Evolutionary conservation across 1,140 invertebrate genomes (phyloP).

Genomic region (Hypsibius dujardini): DNA sequence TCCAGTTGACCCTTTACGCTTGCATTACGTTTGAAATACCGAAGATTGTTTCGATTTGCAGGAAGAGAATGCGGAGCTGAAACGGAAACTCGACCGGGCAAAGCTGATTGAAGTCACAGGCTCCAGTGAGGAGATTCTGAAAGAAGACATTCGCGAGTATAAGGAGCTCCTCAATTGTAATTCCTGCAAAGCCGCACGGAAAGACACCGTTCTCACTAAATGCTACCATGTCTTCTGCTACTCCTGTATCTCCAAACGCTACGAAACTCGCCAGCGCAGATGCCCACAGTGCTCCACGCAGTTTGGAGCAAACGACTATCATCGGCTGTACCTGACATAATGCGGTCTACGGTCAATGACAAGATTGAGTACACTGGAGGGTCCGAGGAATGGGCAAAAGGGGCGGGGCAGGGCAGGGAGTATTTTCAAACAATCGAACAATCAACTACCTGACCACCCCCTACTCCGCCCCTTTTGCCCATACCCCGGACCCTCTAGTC

Average conservation of each 20-base stretch:
- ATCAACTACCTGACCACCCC: no score
- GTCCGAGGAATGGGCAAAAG: no score
- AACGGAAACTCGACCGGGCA: constrained; percentile 80
- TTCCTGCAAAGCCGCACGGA: constrained; percentile 77
- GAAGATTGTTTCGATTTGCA: constrained; percentile 36
- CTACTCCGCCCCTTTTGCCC: no score
- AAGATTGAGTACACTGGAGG: no score
- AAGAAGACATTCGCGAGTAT: constrained; percentile 93
- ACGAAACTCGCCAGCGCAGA: constrained; percentile 87
- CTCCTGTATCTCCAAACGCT: constrained; percentile 88
- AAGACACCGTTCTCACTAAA: constrained; percentile 94
- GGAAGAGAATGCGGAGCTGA: constrained; percentile 78
- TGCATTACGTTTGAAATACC: no score
- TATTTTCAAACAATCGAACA: no score
- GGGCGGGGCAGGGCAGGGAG: no score
- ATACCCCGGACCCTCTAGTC: no score
- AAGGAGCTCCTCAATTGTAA: constrained; percentile 96
- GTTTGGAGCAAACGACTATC: constrained; percentile 97
- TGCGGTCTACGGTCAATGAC: no score
- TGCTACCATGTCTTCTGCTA: constrained; percentile 99
- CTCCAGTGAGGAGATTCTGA: constrained; percentile 84
- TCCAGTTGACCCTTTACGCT: no score
- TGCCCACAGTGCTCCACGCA: constrained; percentile 98
- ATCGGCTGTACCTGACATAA: constrained; percentile 81
- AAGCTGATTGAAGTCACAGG: constrained; percentile 94